Base-by-base conservation (phyloP, 2,888 invertebrate genomes). In the Agrochola macilenta region DNA sequence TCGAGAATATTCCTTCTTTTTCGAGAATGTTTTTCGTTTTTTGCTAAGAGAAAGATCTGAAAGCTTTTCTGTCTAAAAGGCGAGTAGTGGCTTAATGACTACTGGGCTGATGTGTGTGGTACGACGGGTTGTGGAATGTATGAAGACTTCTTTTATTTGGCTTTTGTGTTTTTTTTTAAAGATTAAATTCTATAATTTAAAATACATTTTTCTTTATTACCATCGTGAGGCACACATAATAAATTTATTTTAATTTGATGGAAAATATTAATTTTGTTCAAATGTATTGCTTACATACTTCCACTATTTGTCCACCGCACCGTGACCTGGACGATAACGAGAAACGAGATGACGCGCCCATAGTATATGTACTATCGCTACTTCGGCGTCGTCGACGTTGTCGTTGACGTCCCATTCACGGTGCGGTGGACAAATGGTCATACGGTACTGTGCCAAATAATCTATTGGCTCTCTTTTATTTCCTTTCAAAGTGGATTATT, bases 81-180 rank as follows among this genome's bases (percentile, higher is more conserved):
- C 81, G 57, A 75, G 69, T 83, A 85, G 80, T 87, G 82, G 69
- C 72, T 81, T 89, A 89, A 87, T 89, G 85, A 85, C 82, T 80
- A 30, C 78, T 76, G 58, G 54, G 69, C 69, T 87, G 69, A 81
- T 76, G 78, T 84, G 65, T 80, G 73, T 49, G 49, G 30, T 43
- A 17, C 14, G 54, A 57, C 23, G 52, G 66, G 58, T 17, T 76
- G 66, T 52, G 64, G 58, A 71, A 39, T 82, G 49, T 70, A n/a
- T 58, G 49, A 26, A 61, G 49, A 61, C 26, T 69, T 46, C 7
- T 64, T 82, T 82, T 84, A 57, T 70, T 63, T 57, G 7, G 26
- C 0, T 11, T 11, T 43, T 43, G 11, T 43, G 43, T 11, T 26
- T 39, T 43, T 11, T 30, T 49, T 66, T 30, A 0, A 8, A 11